phyloP scores from a whole-genome alignment of 2,888 invertebrate species.

The Vanessa cardui region DNA sequence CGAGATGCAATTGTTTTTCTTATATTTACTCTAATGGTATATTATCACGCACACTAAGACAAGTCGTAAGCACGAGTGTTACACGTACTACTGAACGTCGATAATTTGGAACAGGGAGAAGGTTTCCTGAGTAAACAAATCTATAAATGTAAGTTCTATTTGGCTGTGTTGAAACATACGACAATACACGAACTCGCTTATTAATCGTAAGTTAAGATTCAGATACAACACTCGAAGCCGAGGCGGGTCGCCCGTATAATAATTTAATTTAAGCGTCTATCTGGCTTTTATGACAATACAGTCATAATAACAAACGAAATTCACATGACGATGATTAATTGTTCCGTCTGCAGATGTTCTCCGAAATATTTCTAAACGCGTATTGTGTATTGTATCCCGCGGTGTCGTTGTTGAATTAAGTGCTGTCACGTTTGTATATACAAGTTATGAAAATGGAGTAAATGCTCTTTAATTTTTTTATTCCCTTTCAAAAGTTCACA shows the following conservation, averaged over 20 bases:
- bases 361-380: conserved; percentile 11
- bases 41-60: no score
- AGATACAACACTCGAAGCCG: neutral
- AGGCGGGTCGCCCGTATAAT: neutral
- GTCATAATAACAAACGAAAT: conserved; percentile 3
- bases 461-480: neutral
- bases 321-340: conserved; percentile 14
- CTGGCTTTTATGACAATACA: neutral
- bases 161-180: no score
- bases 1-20: no score
- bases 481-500: no score
- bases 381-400: neutral
- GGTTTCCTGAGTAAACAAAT: no score
- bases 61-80: no score
- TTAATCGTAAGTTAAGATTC: no score
- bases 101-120: no score
- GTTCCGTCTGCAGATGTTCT: conserved; percentile 8
- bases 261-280: conserved; percentile 5
- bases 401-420: neutral
- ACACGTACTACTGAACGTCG: no score
- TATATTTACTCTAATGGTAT: no score
- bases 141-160: no score
- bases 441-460: neutral
- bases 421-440: conserved; percentile 1
- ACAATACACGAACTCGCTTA: no score